These are phyloP conservation scores for Microctenopoma lineatum DNA, from an alignment of 2,797 vertebrate genomes.

Conservation along the genomic window DNA sequence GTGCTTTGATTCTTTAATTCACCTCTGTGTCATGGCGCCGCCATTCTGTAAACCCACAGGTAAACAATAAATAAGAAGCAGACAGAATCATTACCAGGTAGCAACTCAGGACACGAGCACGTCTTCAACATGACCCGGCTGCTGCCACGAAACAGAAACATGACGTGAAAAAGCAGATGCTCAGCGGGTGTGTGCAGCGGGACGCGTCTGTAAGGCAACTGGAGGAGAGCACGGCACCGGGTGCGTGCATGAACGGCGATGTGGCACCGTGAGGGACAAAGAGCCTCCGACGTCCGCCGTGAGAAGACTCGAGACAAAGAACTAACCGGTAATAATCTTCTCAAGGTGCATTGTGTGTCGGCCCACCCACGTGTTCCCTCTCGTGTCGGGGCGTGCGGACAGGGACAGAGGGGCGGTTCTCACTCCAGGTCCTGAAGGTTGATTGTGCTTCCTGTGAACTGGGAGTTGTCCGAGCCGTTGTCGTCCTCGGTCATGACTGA, in stretches of 20 bases:
- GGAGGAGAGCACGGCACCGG: slow-evolving; percentile 41
- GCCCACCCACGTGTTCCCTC: slow-evolving; percentile 20
- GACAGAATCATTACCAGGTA: slow-evolving; percentile 54
- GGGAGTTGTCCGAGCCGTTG: slow-evolving; percentile 87
- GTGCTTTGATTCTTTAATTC: slow-evolving; percentile 76
- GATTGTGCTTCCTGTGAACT: slow-evolving; percentile 94
- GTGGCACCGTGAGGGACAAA: slow-evolving; percentile 51
- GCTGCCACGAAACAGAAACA: slow-evolving; percentile 71
- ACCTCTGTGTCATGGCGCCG: slow-evolving; percentile 59
- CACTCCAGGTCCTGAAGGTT: slow-evolving; percentile 91
- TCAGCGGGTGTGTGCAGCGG: slow-evolving; percentile 44
- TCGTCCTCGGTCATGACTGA: slow-evolving; percentile 88
- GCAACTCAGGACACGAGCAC: slow-evolving; percentile 55
- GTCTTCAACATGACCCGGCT: slow-evolving; percentile 46
- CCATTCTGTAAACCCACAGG: slow-evolving; percentile 70
- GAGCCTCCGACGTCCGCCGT: slow-evolving; percentile 10
- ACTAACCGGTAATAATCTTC: slow-evolving; percentile 19
- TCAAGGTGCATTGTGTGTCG: slow-evolving; percentile 68
- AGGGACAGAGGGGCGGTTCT: slow-evolving; percentile 11
- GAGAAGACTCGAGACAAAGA: slow-evolving; percentile 30
- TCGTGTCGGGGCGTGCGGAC: slow-evolving; percentile 5
- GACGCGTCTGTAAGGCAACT: slow-evolving; percentile 72
- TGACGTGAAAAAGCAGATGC: slow-evolving; percentile 40
- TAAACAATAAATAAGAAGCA: slow-evolving; percentile 80
- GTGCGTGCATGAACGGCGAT: slow-evolving; percentile 34